Conservation (phyloP, 2,888 invertebrate genomes). For the Dione juno region DNA sequence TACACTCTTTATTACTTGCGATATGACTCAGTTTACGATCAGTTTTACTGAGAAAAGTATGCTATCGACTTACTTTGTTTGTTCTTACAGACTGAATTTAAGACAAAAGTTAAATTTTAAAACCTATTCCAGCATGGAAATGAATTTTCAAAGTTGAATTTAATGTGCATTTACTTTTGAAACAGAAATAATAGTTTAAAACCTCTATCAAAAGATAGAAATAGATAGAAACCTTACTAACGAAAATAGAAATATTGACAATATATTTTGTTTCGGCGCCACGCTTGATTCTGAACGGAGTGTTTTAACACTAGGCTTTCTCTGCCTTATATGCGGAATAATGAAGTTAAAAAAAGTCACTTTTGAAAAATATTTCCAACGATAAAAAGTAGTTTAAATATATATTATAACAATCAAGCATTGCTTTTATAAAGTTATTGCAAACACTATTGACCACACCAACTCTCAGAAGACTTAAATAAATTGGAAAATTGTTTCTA, state of each 20-base stretch:
- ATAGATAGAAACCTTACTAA: too few relatives aligned
- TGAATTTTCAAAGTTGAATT: conserved; percentile 16
- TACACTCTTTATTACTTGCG: conserved; percentile 6
- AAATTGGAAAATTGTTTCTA: conserved; percentile 14
- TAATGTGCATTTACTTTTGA: conserved; percentile 2
- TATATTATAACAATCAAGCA: neutral
- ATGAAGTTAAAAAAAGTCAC: too few relatives aligned
- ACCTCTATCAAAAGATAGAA: neutral
- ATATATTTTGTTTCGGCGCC: too few relatives aligned
- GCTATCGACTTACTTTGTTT: conserved; percentile 13
- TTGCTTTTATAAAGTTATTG: conserved; percentile 12
- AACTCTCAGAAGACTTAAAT: conserved; percentile 1
- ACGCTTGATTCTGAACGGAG: too few relatives aligned
- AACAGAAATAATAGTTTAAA: neutral
- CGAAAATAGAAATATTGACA: too few relatives aligned
- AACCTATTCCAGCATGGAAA: neutral
- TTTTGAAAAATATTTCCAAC: neutral
- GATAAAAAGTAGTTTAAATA: too few relatives aligned
- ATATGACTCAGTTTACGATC: conserved; percentile 13
- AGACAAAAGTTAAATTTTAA: conserved; percentile 18
- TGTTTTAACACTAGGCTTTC: too few relatives aligned
- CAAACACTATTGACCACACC: neutral
- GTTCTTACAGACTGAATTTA: conserved; percentile 1
- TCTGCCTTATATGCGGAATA: too few relatives aligned
- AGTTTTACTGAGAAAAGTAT: conserved; percentile 10